Base-by-base conservation (phyloP, 1,140 invertebrate genomes). In the Dysdera silvatica region DNA sequence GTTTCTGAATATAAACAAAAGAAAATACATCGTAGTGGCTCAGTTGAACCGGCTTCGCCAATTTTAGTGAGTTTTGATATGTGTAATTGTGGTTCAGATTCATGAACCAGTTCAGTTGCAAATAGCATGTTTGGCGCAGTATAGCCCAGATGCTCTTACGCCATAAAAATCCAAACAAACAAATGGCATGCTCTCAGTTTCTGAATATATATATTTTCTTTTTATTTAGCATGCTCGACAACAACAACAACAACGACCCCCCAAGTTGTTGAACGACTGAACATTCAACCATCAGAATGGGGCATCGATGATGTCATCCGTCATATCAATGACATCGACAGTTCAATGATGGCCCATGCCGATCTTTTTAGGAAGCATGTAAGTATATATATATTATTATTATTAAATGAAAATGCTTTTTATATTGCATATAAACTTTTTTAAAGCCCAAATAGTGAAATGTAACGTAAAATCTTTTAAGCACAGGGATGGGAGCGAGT, bases 311-410 rank as follows among this genome's bases (percentile, higher is more conserved):
- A 97, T 73, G 93, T 98, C 31, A 93, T 95, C 68, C 82, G 86
- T 67, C 87, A 90, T 74, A 94, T 97, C 64, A 85, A 84, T 33
- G 82, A 85, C 47, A 84, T 86, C 24, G 93, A 96, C 77, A 82
- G 85, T 32, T 84, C 84, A 18, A 79, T 96, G 18, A 84, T 84
- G 26, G 82, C 85, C 16, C 88, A 95, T 76, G 87, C 89, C n/a
- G 91, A 96, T 75, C 80, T 94, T 23, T 96, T 96, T 73, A 82
- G 89, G 68, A 92, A 88, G 82, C 93, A 96, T 80, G 92, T 95
- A 74, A 85, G 88, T 85, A 56, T 31, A 51, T 33, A 45, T 37
- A 66, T 14, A n/a, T n/a, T 0, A 7, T 3, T 65, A 31, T 37
- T 6, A 52, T 16, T 10, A 40, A 40, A 2, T 40, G 14, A 18